Conservation (phyloP, 1,140 invertebrate genomes). For the Archegozetes longisetosus region DNA sequence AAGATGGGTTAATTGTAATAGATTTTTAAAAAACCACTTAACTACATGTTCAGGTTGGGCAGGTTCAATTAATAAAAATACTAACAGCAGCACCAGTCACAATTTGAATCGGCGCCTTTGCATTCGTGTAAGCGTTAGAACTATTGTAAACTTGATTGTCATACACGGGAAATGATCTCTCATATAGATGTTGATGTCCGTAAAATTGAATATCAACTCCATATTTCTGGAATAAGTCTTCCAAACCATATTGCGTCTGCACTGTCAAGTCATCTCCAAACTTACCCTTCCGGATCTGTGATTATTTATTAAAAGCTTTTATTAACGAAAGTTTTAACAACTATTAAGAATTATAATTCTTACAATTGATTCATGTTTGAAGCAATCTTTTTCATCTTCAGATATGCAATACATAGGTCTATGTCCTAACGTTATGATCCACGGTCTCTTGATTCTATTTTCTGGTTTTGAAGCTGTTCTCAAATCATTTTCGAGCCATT, state of each 20-base stretch:
- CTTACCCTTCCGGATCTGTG: constrained; percentile 20
- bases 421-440: constrained; percentile 87
- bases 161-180: constrained; percentile 81
- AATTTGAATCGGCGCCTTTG: constrained; percentile 73
- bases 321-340: too few species aligned
- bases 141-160: constrained; percentile 54
- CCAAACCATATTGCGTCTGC: constrained; percentile 38
- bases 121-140: constrained; percentile 67
- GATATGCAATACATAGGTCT: constrained; percentile 92
- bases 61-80: neutral
- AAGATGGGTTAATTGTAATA: too few species aligned
- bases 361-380: constrained; percentile 40
- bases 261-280: too few species aligned
- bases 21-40: too few species aligned
- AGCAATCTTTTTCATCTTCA: too few species aligned
- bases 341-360: neutral
- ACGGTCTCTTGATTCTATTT: constrained; percentile 52
- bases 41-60: too few species aligned
- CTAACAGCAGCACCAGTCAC: constrained; percentile 45
- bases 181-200: constrained; percentile 92
- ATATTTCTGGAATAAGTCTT: constrained; percentile 66
- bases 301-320: too few species aligned
- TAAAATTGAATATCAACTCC: constrained; percentile 82
- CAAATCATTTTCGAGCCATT: constrained; percentile 74
- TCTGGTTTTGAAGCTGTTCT: constrained; percentile 37